These are phyloP conservation scores for Electrophaes corylata DNA, from an alignment of 2,888 invertebrate genomes.

Conservation along the genomic window DNA sequence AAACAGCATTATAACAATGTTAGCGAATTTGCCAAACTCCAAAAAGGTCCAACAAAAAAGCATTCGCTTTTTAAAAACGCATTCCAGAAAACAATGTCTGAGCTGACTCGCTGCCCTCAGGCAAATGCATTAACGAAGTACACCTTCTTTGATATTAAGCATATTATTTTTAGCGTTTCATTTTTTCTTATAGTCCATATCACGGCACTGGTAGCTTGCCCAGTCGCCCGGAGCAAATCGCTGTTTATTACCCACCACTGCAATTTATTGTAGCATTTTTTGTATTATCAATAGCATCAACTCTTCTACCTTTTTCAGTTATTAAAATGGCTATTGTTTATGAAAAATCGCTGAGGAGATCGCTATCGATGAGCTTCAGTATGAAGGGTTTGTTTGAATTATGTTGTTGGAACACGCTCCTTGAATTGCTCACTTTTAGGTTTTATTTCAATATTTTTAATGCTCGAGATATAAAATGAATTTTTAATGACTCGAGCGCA, in stretches of 20 bases:
- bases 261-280: slow-evolving; percentile 84
- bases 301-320: slow-evolving; percentile 74
- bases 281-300: slow-evolving; percentile 82
- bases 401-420: slow-evolving; percentile 33
- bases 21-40: slow-evolving; percentile 31
- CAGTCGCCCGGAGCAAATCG: slow-evolving; percentile 82
- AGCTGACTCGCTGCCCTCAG: slow-evolving; percentile 76
- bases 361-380: slow-evolving; percentile 64
- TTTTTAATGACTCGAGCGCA: slow-evolving; percentile 38
- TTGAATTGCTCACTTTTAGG: slow-evolving; percentile 24
- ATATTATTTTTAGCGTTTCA: slow-evolving; percentile 73
- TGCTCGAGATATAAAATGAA: slow-evolving; percentile 24
- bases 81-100: slow-evolving; percentile 83
- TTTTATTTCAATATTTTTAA: slow-evolving; percentile 27
- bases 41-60: slow-evolving; percentile 35
- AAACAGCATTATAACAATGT: slow-evolving; percentile 21
- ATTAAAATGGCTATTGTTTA: slow-evolving; percentile 84
- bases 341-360: slow-evolving; percentile 76
- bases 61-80: slow-evolving; percentile 66
- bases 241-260: slow-evolving; percentile 80
- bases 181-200: slow-evolving; percentile 52
- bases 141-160: slow-evolving; percentile 82
- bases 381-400: slow-evolving; percentile 53
- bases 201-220: slow-evolving; percentile 74
- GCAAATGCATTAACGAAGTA: slow-evolving; percentile 82